Percentiles rank a stretch among this genome's conserved stretches.
These are phyloP conservation scores for Rhipidura dahli DNA, from an alignment of 2,113 vertebrate species.

Conservation along the genomic window DNA sequence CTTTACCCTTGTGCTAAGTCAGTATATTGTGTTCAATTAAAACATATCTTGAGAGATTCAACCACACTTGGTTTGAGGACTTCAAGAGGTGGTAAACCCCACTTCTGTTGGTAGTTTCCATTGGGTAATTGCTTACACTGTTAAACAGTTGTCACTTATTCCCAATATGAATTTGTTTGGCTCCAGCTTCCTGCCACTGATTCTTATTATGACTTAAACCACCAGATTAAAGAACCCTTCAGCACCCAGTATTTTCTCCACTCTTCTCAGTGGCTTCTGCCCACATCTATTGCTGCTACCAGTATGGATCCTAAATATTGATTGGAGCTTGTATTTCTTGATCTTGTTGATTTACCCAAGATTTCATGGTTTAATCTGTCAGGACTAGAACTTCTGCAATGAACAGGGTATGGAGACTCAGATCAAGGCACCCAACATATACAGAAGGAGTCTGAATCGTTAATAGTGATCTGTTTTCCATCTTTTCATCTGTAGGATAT, in stretches of 20 bases:
- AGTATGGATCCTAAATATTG: not conserved
- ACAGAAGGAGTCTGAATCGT: not conserved
- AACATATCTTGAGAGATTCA: not conserved
- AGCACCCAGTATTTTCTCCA: slow-evolving; percentile 39
- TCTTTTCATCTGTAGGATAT: slow-evolving; percentile 74
- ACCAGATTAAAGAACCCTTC: slow-evolving; percentile 44
- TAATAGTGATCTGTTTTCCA: not conserved
- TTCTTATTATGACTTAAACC: slow-evolving; percentile 52
- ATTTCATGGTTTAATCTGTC: not conserved
- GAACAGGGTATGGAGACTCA: not conserved
- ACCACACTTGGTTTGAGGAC: not conserved
- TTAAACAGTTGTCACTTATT: slow-evolving; percentile 26
- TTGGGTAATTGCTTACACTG: slow-evolving; percentile 23
- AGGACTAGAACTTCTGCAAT: not conserved
- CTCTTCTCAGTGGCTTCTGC: not conserved
- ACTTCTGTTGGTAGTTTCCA: slow-evolving; percentile 36
- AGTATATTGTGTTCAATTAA: slow-evolving; percentile 9
- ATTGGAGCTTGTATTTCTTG: not conserved
- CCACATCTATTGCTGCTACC: not conserved
- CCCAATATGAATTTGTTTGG: slow-evolving; percentile 12
- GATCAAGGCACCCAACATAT: not conserved
- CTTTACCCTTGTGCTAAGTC: not conserved
- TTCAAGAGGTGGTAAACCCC: slow-evolving; percentile 35
- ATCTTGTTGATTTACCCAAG: not conserved
- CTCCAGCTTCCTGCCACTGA: slow-evolving; percentile 31